Evolutionary conservation across 1,140 invertebrate genomes (phyloP).

Genomic region (Hyles vespertilio): DNA sequence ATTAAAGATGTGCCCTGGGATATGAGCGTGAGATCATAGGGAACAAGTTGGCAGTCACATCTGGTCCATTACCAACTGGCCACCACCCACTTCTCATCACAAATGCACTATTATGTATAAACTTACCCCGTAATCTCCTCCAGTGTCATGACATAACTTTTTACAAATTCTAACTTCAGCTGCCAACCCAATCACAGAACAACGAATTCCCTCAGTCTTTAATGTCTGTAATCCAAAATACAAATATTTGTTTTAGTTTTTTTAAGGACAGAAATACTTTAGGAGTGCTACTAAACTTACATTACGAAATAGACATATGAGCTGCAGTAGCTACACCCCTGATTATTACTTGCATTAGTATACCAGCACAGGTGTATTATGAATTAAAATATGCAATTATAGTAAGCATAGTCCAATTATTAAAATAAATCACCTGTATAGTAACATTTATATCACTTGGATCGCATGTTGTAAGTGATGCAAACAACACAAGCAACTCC

Average conservation of each 20-base stretch:
- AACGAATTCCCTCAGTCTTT: slow-evolving; percentile 86
- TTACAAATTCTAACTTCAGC: slow-evolving; percentile 96
- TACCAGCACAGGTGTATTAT: too few relatives aligned
- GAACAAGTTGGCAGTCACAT: too few relatives aligned
- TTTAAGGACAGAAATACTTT: too few relatives aligned
- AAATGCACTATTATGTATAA: not conserved
- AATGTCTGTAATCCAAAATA: slow-evolving; percentile 73
- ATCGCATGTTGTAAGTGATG: slow-evolving; percentile 97
- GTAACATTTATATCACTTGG: slow-evolving; percentile 94
- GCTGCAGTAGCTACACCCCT: too few relatives aligned
- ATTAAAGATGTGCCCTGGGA: too few relatives aligned
- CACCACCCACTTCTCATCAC: not conserved
- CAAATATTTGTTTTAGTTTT: slow-evolving; percentile 6
- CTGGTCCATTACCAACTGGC: too few relatives aligned
- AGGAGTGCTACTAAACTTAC: too few relatives aligned
- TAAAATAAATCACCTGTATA: slow-evolving; percentile 80
- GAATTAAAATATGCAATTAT: too few relatives aligned
- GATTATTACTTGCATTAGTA: too few relatives aligned
- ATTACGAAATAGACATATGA: too few relatives aligned
- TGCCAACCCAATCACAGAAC: slow-evolving; percentile 95
- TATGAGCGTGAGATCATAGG: too few relatives aligned
- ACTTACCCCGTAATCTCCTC: slow-evolving; percentile 87
- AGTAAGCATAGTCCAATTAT: not conserved
- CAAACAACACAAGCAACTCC: slow-evolving; percentile 94
- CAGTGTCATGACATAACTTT: slow-evolving; percentile 88